Base-by-base conservation (phyloP, 92 coral and sea anemone genomes). In the Plumapathes pennacea region DNA sequence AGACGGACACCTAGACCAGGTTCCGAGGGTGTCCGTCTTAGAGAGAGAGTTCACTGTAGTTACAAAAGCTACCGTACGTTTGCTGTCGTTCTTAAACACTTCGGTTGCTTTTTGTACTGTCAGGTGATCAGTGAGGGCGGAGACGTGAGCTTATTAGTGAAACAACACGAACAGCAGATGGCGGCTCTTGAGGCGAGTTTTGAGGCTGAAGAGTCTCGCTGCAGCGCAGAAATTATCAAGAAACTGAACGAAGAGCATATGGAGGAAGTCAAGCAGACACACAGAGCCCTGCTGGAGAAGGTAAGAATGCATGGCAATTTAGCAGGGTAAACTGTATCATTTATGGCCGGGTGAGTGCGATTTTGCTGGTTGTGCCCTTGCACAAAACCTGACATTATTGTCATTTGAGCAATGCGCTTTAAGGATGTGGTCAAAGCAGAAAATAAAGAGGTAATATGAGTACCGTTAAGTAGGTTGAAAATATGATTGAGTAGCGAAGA, bases 81-180 rank as follows among this genome's bases (percentile, higher is more conserved):
- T n/a, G n/a, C n/a, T n/a, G n/a, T n/a, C n/a, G n/a, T n/a, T n/a
- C n/a, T n/a, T n/a, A n/a, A n/a, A n/a, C n/a, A n/a, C n/a, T n/a
- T n/a, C 40, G 8, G 40, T 36, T 36, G 8, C 8, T 36, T 8
- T 36, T 7, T 36, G n/a, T 7, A 36, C 40, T 8, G 40, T 9
- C 43, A 94, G 99, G 96, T 81, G n/a, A 81, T 94, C 15, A 90
- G 90, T 41, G 94, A 85, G 62, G 96, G 89, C 5, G 78, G 74
- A 13, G 99, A 88, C 46, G 57, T 83, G 10, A 65, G 54, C 14
- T 89, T 76, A 28, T 43, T 94, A 13, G 21, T 78, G 71, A 71
- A 83, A 60, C 85, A 85, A 57, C 99, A 94, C 26, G 88, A 74
- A 22, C 80, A 62, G 31, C 89, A 89, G 69, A 11, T 67, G 41